Evolutionary conservation across 2,113 vertebrate species (phyloP).

Genomic region (Chaetura pelagica): DNA sequence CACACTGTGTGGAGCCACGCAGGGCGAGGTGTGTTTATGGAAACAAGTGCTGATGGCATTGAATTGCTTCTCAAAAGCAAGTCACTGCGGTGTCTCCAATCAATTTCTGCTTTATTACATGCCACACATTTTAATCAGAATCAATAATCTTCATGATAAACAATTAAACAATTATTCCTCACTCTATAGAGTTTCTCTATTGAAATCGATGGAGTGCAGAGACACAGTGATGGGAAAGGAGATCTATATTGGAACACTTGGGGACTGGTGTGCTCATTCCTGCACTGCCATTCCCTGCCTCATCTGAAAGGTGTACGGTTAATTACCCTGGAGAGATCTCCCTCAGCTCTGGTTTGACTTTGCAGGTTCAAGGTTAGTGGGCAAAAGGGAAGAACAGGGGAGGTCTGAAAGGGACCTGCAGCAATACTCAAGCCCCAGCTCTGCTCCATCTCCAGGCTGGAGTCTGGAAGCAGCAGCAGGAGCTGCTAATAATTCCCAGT

Average conservation of each 20-base stretch:
- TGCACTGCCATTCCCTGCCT: background rate
- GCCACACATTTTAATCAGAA: slow-evolving; percentile 79
- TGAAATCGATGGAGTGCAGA: slow-evolving; percentile 66
- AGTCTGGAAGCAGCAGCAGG: background rate
- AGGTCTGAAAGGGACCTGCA: background rate
- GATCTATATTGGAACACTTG: background rate
- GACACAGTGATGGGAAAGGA: background rate
- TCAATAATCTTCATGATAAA: slow-evolving; percentile 80
- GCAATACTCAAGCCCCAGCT: background rate
- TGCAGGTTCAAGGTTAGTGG: background rate
- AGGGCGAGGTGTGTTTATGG: background rate
- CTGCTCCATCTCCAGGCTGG: background rate
- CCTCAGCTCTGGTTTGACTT: background rate
- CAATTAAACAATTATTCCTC: slow-evolving; percentile 84
- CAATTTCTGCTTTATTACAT: slow-evolving; percentile 74
- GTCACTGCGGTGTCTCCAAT: slow-evolving; percentile 25
- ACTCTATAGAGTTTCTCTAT: slow-evolving; percentile 71
- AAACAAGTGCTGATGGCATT: slow-evolving; percentile 64
- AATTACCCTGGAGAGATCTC: background rate
- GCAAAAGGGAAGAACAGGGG: background rate
- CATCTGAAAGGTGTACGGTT: background rate
- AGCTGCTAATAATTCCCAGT: background rate
- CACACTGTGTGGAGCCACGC: background rate
- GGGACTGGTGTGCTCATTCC: background rate
- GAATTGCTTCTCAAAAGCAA: slow-evolving; percentile 57